Base-by-base conservation (phyloP, 2,888 invertebrate species). In the Chesias legatella region DNA sequence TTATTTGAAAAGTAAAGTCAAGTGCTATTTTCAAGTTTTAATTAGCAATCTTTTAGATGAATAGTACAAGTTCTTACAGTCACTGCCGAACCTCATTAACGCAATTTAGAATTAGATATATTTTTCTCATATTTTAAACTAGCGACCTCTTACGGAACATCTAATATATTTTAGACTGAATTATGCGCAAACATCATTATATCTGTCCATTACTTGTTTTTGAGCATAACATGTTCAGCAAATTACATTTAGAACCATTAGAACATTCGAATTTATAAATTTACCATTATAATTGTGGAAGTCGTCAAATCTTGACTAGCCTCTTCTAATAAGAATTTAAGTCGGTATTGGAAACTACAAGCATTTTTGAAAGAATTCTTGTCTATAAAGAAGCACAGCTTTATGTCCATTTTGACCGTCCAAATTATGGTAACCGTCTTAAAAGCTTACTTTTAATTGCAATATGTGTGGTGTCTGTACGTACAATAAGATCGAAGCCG, bases 341-440 rank as follows among this genome's bases (percentile, higher is more conserved):
- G 8, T 29, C 13, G 5, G 5, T 17, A 17, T 17, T 17, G 2
- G 5, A 17, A 17, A 5, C 5, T 17, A 17, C 13, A 34, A 33
- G 43, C 23, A 33, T 28, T 33, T 54, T 51, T 28, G 7, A 31
- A 23, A 39, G 11, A 48, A 38, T 32, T n/a, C 13, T 47, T 53
- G 28, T 43, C 33, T 44, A 31, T 3, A 17, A 39, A 45, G 56
- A 59, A 65, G 67, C 70, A 67, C 67, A 64, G 77, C 71, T 76
- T 70, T 49, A 61, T 61, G 73, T 77, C 77, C 77, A 67, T 60
- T 52, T 52, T 47, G 60, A 67, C 81, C 81, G 81, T 81, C 81
- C 81, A 76, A 51, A 43, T 45, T 60, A 59, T 65, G 59, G 54
- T 75, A 56, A 74, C 80, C 80, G 82, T 83, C 80, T 77, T 64